Evolutionary conservation across 2,797 vertebrate genomes (phyloP).

Genomic region (Dipus sagitta): DNA sequence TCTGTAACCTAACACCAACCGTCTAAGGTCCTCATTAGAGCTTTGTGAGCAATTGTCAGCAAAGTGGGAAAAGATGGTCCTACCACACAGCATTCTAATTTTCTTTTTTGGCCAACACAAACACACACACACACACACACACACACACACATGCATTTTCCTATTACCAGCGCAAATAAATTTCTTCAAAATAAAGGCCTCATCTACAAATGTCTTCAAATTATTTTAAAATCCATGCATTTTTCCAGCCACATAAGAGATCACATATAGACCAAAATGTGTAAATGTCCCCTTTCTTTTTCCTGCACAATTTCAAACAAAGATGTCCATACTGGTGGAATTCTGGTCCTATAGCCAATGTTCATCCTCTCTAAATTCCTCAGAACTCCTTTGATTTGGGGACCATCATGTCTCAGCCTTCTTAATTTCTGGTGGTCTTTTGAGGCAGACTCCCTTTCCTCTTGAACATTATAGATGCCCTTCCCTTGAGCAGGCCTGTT

Average conservation of each 20-base stretch:
- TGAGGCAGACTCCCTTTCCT: background rate
- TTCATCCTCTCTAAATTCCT: background rate
- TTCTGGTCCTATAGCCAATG: background rate
- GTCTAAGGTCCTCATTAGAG: background rate
- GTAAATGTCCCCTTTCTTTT: background rate
- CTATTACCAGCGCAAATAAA: background rate
- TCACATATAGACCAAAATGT: background rate
- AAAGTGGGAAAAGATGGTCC: background rate
- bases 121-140: background rate
- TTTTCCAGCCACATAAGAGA: background rate
- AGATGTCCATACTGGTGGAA: background rate
- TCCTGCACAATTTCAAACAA: slow-evolving; percentile 36
- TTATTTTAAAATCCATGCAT: background rate
- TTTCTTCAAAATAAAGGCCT: background rate
- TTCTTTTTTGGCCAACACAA: slow-evolving; percentile 3
- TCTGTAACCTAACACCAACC: background rate
- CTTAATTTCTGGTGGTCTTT: background rate
- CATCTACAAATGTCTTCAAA: slow-evolving; percentile 7
- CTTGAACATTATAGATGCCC: background rate
- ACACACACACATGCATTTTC: background rate
- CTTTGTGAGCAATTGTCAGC: background rate
- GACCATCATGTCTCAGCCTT: background rate
- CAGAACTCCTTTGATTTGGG: background rate
- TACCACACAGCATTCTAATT: background rate
- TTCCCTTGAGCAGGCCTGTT: background rate